These are phyloP conservation scores for Rhinogobio ventralis DNA, from an alignment of 2,797 vertebrate genomes.

Conservation along the genomic window DNA sequence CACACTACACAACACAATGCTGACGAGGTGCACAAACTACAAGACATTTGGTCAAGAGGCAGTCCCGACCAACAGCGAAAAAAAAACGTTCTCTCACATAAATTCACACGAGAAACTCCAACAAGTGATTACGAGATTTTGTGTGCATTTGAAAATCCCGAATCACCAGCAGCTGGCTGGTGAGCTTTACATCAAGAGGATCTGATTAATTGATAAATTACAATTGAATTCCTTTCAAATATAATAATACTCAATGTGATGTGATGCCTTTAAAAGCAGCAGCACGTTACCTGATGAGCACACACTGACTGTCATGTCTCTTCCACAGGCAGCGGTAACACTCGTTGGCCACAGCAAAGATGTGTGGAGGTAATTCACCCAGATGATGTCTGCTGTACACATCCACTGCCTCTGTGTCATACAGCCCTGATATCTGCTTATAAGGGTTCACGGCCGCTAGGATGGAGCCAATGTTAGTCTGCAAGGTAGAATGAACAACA, in stretches of 20 bases:
- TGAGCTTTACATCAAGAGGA: background rate
- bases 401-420: constrained; percentile 80
- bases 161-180: background rate
- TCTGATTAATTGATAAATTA: constrained; percentile 12
- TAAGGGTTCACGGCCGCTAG: constrained; percentile 92
- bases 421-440: constrained; percentile 85
- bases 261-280: background rate
- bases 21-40: too few species aligned
- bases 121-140: background rate
- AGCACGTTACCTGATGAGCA: constrained; percentile 86
- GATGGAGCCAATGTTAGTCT: constrained; percentile 95
- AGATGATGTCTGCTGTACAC: constrained; percentile 88
- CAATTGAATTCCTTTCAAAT: background rate
- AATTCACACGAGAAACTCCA: too few species aligned
- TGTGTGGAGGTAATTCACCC: constrained; percentile 92
- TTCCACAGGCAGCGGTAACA: constrained; percentile 96
- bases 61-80: background rate
- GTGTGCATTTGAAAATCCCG: background rate
- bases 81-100: too few species aligned
- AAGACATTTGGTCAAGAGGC: too few species aligned
- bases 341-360: constrained; percentile 92
- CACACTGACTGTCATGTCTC: constrained; percentile 92
- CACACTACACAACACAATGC: too few species aligned
- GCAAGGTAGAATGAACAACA: constrained; percentile 20
- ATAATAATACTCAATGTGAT: background rate